These are phyloP conservation scores for Emydocephalus ijimae DNA, from an alignment of 2,113 vertebrate species.

Conservation along the genomic window DNA sequence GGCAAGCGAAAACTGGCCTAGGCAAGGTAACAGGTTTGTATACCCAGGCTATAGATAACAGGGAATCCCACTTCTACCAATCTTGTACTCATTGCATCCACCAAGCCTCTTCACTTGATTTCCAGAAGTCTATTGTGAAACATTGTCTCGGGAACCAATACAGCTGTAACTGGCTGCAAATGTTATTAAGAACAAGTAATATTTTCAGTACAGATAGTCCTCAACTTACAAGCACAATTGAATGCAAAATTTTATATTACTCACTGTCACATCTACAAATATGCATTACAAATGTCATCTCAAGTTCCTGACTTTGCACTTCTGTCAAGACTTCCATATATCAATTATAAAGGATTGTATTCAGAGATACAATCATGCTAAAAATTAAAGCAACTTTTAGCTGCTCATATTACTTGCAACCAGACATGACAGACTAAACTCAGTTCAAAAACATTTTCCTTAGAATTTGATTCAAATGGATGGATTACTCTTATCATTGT, in stretches of 20 bases:
- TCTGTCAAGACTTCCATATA: neutral
- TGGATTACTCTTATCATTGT: neutral
- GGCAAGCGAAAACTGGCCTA: neutral
- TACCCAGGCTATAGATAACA: neutral
- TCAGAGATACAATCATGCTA: neutral
- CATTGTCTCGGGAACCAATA: neutral
- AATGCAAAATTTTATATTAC: neutral
- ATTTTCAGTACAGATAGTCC: neutral
- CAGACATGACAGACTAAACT: too few species aligned
- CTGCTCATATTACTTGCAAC: neutral
- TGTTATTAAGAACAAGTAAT: neutral
- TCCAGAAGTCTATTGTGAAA: neutral
- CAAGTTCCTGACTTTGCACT: neutral
- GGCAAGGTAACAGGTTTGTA: neutral
- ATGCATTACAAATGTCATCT: neutral
- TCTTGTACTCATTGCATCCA: neutral
- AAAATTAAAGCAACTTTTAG: neutral
- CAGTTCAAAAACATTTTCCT: neutral
- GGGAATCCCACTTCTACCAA: neutral
- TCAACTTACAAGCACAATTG: neutral
- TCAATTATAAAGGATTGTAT: neutral
- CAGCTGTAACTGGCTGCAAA: neutral
- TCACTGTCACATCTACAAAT: neutral
- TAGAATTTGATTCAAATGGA: neutral
- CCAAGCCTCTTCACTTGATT: neutral